phyloP scores from a whole-genome alignment of 2,888 invertebrate species.

The Spodoptera exigua region DNA sequence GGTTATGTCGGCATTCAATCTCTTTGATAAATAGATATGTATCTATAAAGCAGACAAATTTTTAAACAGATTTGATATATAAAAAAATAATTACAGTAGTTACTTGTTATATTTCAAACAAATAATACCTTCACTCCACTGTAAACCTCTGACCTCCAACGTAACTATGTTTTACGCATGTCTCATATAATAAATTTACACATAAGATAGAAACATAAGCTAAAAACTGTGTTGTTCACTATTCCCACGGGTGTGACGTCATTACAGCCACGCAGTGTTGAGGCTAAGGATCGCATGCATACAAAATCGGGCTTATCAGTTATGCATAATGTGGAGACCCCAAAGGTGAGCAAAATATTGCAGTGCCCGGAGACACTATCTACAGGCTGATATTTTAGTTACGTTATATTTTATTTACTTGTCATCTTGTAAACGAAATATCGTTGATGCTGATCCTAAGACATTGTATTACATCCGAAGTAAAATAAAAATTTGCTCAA shows the following conservation, averaged over 20 bases:
- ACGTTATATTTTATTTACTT: slow-evolving; percentile 13
- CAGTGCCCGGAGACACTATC: slow-evolving; percentile 67
- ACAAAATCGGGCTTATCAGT: slow-evolving; percentile 88
- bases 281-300: slow-evolving; percentile 88
- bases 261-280: slow-evolving; percentile 74
- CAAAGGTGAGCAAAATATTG: slow-evolving; percentile 89
- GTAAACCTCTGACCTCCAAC: too few relatives aligned
- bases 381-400: slow-evolving; percentile 50
- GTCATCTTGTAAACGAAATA: background rate
- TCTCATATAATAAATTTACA: slow-evolving; percentile 9
- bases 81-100: too few relatives aligned
- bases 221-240: slow-evolving; percentile 69
- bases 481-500: too few relatives aligned
- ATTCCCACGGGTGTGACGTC: slow-evolving; percentile 79
- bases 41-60: too few relatives aligned
- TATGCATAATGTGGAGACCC: slow-evolving; percentile 89
- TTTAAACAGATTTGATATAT: too few relatives aligned
- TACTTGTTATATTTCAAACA: too few relatives aligned
- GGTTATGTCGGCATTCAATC: too few relatives aligned
- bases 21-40: too few relatives aligned
- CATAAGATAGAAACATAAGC: slow-evolving; percentile 52
- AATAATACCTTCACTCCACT: too few relatives aligned
- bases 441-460: background rate
- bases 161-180: background rate
- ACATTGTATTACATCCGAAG: too few relatives aligned